Percentiles rank a stretch among this genome's conserved stretches.
phyloP scores from a whole-genome alignment of 2,113 vertebrate genomes.

The Suncus etruscus region DNA sequence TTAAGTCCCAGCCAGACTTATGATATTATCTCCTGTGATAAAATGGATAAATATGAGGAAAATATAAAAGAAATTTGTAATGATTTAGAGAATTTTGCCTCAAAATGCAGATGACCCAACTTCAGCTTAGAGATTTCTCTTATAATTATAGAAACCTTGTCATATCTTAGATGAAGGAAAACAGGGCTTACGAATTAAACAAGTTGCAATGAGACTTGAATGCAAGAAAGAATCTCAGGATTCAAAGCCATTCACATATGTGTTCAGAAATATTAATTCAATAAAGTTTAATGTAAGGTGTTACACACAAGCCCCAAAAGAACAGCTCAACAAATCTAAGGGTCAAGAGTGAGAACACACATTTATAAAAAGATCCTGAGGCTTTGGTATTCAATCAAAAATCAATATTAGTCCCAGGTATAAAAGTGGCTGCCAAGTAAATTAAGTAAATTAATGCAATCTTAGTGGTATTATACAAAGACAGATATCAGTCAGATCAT shows the following conservation, averaged over 20 bases:
- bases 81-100: conserved; percentile 8
- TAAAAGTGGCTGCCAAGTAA: background rate
- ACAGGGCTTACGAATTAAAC: conserved; percentile 23
- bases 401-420: background rate
- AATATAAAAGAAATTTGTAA: conserved; percentile 3
- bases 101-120: conserved; percentile 5
- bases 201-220: background rate
- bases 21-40: background rate
- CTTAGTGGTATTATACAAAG: background rate
- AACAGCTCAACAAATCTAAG: background rate
- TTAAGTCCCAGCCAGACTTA: background rate
- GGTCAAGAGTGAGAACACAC: background rate
- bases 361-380: background rate
- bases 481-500: background rate
- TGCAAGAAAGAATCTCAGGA: conserved; percentile 13
- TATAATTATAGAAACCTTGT: background rate
- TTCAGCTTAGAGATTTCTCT: background rate
- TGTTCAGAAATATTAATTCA: conserved; percentile 21
- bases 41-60: background rate
- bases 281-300: background rate
- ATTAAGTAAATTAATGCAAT: conserved; percentile 25
- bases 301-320: background rate
- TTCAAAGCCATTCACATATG: background rate
- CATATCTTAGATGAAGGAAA: background rate
- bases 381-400: conserved; percentile 40